Conservation (phyloP, 2,797 vertebrate species). For the Etheostoma nigrum region DNA sequence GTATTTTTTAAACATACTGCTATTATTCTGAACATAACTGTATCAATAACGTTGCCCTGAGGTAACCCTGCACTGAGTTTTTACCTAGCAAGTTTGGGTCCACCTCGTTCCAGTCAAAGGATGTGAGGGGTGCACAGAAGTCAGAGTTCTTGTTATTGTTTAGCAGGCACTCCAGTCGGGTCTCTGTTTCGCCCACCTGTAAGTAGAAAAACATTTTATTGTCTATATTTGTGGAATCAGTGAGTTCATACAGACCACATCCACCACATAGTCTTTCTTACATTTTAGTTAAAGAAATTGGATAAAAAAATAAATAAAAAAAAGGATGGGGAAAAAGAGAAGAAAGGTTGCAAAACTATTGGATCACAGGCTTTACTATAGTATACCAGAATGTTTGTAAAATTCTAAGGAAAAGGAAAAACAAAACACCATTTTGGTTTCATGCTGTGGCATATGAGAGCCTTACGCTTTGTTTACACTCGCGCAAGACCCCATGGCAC, state of each 20-base stretch:
- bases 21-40: no score
- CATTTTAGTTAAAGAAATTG: not conserved
- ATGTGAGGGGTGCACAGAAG: constrained; percentile 94
- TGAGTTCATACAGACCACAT: not conserved
- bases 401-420: not conserved
- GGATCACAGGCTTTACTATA: not conserved
- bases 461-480: no score
- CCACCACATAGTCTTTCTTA: not conserved
- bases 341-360: not conserved
- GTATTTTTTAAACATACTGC: no score
- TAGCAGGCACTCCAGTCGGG: constrained; percentile 92
- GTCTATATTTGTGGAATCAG: not conserved
- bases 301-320: no score
- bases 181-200: constrained; percentile 94
- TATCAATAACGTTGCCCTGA: not conserved
- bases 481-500: no score
- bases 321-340: not conserved
- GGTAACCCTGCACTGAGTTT: not conserved
- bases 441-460: not conserved
- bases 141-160: constrained; percentile 98
- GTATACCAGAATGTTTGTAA: constrained; percentile 1
- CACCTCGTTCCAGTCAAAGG: constrained; percentile 97
- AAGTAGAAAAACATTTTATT: constrained; percentile 25
- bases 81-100: constrained; percentile 94
- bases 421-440: not conserved